Conservation (phyloP, 1,140 invertebrate genomes). For the Cylas formicarius region DNA sequence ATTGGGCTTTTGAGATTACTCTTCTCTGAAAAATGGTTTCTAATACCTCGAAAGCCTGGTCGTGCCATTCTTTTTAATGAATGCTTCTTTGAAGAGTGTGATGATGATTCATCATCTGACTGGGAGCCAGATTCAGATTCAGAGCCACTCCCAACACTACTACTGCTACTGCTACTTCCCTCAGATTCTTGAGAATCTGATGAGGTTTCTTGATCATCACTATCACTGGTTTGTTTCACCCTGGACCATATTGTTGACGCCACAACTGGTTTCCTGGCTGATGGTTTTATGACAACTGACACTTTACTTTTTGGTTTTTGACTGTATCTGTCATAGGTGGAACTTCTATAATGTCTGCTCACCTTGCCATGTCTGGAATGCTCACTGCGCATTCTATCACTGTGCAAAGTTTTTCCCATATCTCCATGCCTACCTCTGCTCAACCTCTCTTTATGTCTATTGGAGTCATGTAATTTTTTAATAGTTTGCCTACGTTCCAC, state of each 20-base stretch:
- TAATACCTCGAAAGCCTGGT: constrained; percentile 24
- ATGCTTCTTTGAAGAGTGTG: constrained; percentile 6
- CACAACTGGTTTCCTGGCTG: constrained; percentile 37
- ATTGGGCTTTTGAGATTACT: constrained; percentile 32
- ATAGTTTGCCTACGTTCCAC: neutral
- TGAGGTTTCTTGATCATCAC: constrained; percentile 13
- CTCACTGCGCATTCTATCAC: constrained; percentile 15
- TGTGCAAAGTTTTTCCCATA: constrained; percentile 16
- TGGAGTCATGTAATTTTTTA: constrained; percentile 2
- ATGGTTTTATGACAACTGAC: constrained; percentile 37
- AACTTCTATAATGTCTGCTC: constrained; percentile 16
- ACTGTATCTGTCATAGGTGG: constrained; percentile 15
- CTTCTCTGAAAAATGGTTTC: constrained; percentile 13
- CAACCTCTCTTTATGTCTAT: constrained; percentile 1
- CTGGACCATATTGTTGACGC: constrained; percentile 40
- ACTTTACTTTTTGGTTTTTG: constrained; percentile 38
- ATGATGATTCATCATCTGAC: constrained; percentile 18
- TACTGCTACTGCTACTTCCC: constrained; percentile 8
- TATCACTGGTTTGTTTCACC: constrained; percentile 11
- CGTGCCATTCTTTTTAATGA: constrained; percentile 17
- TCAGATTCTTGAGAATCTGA: constrained; percentile 11
- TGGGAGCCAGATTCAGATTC: constrained; percentile 7
- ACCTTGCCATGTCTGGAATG: neutral
- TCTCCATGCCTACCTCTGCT: neutral
- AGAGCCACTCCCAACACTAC: constrained; percentile 6